Percentiles rank a stretch among this genome's conserved stretches.
Evolutionary conservation across 2,888 invertebrate species (phyloP).

Genomic region (Dendrolimus pini): DNA sequence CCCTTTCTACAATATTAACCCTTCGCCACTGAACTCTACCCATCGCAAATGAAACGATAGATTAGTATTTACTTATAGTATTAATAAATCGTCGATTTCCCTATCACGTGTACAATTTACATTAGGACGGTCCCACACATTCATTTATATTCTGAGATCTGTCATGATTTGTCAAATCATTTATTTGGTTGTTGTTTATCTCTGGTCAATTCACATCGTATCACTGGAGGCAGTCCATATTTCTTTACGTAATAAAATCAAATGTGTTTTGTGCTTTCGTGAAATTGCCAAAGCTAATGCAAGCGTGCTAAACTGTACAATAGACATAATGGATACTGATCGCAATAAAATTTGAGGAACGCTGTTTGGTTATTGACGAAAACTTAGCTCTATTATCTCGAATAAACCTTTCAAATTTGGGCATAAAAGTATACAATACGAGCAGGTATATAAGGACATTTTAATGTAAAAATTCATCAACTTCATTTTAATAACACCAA

Average conservation of each 20-base stretch:
- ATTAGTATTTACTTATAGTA: slow-evolving; percentile 17
- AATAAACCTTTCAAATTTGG: no score
- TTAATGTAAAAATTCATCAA: no score
- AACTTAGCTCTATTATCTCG: no score
- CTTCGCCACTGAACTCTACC: background rate
- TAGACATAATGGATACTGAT: background rate
- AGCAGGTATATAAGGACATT: no score
- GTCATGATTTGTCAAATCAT: slow-evolving; percentile 41
- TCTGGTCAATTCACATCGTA: slow-evolving; percentile 53
- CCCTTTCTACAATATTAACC: no score
- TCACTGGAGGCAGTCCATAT: slow-evolving; percentile 43
- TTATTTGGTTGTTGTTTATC: slow-evolving; percentile 33
- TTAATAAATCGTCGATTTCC: slow-evolving; percentile 49
- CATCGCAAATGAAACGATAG: slow-evolving; percentile 6
- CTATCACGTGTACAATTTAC: slow-evolving; percentile 61
- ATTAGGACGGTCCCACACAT: slow-evolving; percentile 73
- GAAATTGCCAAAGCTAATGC: slow-evolving; percentile 15
- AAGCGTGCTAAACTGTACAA: slow-evolving; percentile 17
- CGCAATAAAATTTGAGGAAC: background rate
- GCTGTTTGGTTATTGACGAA: no score
- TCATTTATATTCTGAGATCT: slow-evolving; percentile 64
- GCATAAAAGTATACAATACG: no score
- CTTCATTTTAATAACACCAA: no score
- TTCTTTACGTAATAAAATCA: slow-evolving; percentile 1
- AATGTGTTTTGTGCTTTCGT: slow-evolving; percentile 8